These are phyloP conservation scores for Ceratoteleas bidentatus DNA, from an alignment of 1,140 invertebrate species.

Conservation along the genomic window DNA sequence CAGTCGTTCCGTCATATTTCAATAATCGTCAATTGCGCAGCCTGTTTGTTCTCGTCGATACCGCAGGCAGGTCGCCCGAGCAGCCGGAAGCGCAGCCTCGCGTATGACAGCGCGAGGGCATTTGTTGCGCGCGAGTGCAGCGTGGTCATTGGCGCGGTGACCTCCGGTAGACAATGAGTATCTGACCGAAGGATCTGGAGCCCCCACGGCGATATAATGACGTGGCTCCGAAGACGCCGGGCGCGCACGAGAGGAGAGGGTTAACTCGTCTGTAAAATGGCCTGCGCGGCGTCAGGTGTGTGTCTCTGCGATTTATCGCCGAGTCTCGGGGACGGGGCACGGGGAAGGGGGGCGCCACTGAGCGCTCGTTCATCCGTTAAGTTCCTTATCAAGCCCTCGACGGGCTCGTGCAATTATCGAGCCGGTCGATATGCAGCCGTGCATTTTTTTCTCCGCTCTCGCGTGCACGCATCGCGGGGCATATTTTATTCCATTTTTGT, in stretches of 20 bases:
- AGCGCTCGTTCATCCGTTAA: slow-evolving; percentile 55
- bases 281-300: slow-evolving; percentile 46
- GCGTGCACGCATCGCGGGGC: slow-evolving; percentile 10
- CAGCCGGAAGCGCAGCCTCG: slow-evolving; percentile 37
- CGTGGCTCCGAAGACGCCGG: slow-evolving; percentile 51
- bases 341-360: slow-evolving; percentile 37
- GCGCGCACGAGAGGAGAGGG: slow-evolving; percentile 35
- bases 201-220: slow-evolving; percentile 58
- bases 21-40: slow-evolving; percentile 39
- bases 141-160: slow-evolving; percentile 50
- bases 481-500: slow-evolving; percentile 31
- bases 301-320: slow-evolving; percentile 60
- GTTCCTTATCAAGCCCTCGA: slow-evolving; percentile 38
- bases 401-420: slow-evolving; percentile 44
- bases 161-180: slow-evolving; percentile 54
- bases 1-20: slow-evolving; percentile 34
- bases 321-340: not conserved
- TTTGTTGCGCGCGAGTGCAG: slow-evolving; percentile 48
- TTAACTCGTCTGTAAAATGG: slow-evolving; percentile 59
- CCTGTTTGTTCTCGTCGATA: slow-evolving; percentile 42
- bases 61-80: not conserved
- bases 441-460: slow-evolving; percentile 16
- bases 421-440: slow-evolving; percentile 27
- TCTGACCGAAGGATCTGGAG: slow-evolving; percentile 41
- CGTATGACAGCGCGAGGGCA: slow-evolving; percentile 51